Base-by-base conservation (phyloP, 2,113 vertebrate species). In the Craseonycteris thonglongyai region DNA sequence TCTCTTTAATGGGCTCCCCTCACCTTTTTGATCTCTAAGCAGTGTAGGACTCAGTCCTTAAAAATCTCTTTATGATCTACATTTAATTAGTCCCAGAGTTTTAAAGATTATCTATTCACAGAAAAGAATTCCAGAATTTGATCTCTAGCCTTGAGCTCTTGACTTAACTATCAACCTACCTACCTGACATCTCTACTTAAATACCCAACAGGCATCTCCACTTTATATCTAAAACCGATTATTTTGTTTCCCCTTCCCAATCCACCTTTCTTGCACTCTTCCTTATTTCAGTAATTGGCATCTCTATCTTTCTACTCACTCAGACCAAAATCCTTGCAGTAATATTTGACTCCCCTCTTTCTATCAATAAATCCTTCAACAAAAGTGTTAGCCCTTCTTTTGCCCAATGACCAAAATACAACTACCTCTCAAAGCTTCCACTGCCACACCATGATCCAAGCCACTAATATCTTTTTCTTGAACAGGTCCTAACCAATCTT, bases 51-150 rank as follows among this genome's bases (percentile, higher is more conserved):
- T 78, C 9, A 22, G 38, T 49, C 28, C 63, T 74, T 82, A 72
- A 95, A 94, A 78, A 94, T 85, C 13, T 66, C 54, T 65, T 94
- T 28, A n/a, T 15, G 71, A 65, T 83, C 18, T 92, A 49, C 28
- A 51, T 21, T 61, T 90, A 82, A 79, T 22, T 94, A 71, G 15
- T 22, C 24, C 10, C 33, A 76, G 28, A 82, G 16, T 86, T 86
- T 79, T 42, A 75, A 90, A 16, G 83, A 91, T 74, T 68, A 47
- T 47, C 22, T 82, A 49, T 35, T 82, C 69, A 65, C 16, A 72
- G 14, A 26, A 56, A 42, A 35, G 65, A 40, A 30, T 68, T 0
- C 3, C 26, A 30, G 21, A 81, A 65, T 68, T 40, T 93, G 83
- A 45, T 74, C 51, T 85, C n/a, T 75, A 78, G 49, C 16, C 35